A percentile compares a stretch with the other conserved stretches of the same genome.
Conservation (phyloP, 2,113 vertebrate species). For the Opisthocomus hoazin region DNA sequence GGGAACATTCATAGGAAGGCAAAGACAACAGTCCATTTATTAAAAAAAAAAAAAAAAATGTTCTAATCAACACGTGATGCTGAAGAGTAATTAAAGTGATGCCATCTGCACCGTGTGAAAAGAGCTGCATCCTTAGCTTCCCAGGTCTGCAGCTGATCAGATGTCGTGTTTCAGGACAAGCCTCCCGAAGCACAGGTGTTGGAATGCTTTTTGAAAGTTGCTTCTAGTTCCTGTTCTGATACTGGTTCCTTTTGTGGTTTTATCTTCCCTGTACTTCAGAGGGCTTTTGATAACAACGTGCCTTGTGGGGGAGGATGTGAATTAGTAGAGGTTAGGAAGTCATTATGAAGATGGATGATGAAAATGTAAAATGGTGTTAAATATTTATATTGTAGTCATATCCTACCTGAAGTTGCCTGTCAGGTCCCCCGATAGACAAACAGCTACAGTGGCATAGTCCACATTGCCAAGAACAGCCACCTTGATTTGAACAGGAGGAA, state of each 20-base stretch:
- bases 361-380: neutral
- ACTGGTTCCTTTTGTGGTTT: neutral
- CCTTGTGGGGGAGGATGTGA: neutral
- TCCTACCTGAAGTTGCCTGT: neutral
- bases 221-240: neutral
- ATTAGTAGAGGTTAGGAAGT: neutral
- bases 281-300: neutral
- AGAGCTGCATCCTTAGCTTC: slow-evolving; percentile 28
- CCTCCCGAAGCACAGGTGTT: neutral
- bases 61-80: neutral
- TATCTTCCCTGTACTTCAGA: neutral
- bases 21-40: neutral
- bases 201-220: neutral
- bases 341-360: neutral
- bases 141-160: slow-evolving; percentile 37
- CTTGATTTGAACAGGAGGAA: neutral
- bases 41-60: neutral
- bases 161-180: neutral
- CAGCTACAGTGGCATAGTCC: neutral
- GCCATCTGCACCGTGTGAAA: slow-evolving; percentile 38
- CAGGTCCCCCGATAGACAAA: neutral
- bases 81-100: slow-evolving; percentile 46
- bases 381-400: neutral
- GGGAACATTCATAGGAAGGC: neutral
- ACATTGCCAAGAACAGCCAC: neutral